Base-by-base conservation (phyloP, 2,888 invertebrate species). In the Drosophila conformis region DNA sequence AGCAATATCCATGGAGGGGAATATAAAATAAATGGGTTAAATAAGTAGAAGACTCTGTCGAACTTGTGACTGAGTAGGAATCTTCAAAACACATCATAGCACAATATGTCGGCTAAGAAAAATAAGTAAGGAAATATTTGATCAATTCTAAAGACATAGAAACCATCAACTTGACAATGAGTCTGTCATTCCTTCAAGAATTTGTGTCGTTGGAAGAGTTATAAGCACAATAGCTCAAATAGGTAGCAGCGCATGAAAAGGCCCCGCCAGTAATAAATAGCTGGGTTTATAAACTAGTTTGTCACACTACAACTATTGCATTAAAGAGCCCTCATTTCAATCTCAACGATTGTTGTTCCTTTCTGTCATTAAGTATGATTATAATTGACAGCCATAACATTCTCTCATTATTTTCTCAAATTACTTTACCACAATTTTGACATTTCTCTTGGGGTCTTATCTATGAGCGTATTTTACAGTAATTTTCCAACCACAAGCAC, bases 371-470 rank as follows among this genome's bases (percentile, higher is more conserved):
- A 40, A 29, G 21, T 29, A 21, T 15, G 25, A 36, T 29, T 27
- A 15, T 21, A 36, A 35, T 29, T 35, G 69, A 68, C 56, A 68
- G 40, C 49, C 40, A 35, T 5, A 25, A 21, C 15, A 33, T 57
- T 67, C 25, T 56, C 38, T 49, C 40, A 56, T 56, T 56, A 56
- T 27, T 69, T 68, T 68, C 29, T 25, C n/a, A 33, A 48, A 38
- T 54, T 27, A 54, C 31, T 33, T 25, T 25, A 46, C 21, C 31
- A 27, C 27, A 42, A 42, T 52, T 53, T 57, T 35, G 46, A 61
- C 38, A 69, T 74, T 65, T 66, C 56, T 48, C 36, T 35, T 40
- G 38, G 36, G 46, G 40, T 63, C 66, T 67, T 69, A 77, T 75
- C 57, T 72, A 4, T n/a, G 5, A 36, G 35, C 31, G 51, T 29